Evolutionary conservation across 2,797 vertebrate species (phyloP), one percentile per base, ranked within the genome.

Genomic region (Myotis vivesi): DNA sequence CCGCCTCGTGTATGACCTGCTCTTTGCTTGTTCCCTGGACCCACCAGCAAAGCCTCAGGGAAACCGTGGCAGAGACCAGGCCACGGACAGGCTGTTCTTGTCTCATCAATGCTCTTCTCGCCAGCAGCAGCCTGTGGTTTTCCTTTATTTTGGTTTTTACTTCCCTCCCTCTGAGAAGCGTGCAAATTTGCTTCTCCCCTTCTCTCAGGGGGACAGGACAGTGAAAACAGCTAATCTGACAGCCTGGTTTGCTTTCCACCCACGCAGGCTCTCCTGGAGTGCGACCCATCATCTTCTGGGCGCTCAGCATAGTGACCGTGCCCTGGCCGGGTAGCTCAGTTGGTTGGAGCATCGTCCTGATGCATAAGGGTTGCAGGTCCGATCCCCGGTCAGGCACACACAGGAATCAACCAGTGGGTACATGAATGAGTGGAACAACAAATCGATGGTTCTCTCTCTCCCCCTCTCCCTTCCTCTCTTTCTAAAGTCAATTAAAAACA

Each of bases 61-160:
- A 51, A 83, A 62, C 16, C 17, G 2, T 1, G 17, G 28, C 66
- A 66, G 17, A 57, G 51, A 25, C 51, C 1, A 0, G 0, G 30
- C 10, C 41, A 33, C 25, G 49, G 20, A 19, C 33, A 53, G 15
- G 53, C 30, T 0, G 11, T 1, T 44, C 30, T 36, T 5, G 0
- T 10, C 20, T 49, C 38, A 4, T 25, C 46, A 6, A 80, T 19
- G 82, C 28, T 44, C 1, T 15, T 55, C 16, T 73, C 66, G 38
- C 23, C 51, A 30, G 72, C 13, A 55, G 2, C 46, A 49, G 72
- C 79, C 49, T 16, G 3, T 3, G 36, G n/a, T 57, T 51, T 49
- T 20, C 4, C 6, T n/a, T 38, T 49, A 16, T 19, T 46, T 38
- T 16, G 8, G 64, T 41, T 64, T 71, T 38, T 9, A 25, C 0